Base-by-base conservation (phyloP, 2,113 vertebrate genomes). In the Aegithalos caudatus region DNA sequence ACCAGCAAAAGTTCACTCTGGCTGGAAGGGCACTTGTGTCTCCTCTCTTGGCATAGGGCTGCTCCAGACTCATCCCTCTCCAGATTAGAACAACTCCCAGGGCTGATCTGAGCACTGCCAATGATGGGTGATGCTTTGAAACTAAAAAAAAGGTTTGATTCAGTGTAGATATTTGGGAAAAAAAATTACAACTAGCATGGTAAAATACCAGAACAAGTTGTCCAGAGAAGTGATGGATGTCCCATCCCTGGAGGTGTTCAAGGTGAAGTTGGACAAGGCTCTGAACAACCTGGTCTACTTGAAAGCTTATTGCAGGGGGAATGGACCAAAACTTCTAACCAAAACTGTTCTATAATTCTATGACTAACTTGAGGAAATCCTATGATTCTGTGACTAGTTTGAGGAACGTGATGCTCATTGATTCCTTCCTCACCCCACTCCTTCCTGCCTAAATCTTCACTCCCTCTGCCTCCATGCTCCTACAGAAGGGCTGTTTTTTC, bases 111-210 rank as follows among this genome's bases (percentile, higher is more conserved):
- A 72, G 86, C 1, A 0, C 28, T 72, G 66, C 62, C 48, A 76
- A 57, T 10, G 21, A 7, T 47, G 61, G 27, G 7, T 53, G 20
- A 47, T 14, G 42, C 13, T 64, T 71, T 81, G 45, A 53, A 67
- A 62, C 12, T 23, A 29, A 47, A 61, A 50, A 50, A 18, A 51
- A 42, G 1, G 2, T 14, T 27, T 20, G 42, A 67, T 57, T 73
- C 71, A 72, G 27, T n/a, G n/a, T 47, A 62, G 38, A 31, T 38
- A 33, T 12, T n/a, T 48, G 33, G 35, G 8, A 0, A 8, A 69
- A 57, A 57, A 64, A 13, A 38, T 14, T 19, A 44, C 3, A 3
- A 1, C 5, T 16, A 82, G 13, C 0, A 0, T 44, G 48, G 28
- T 54, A 18, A 73, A 37, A 35, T 23, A 10, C 21, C 21, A 80